Base-by-base conservation (phyloP, 2,888 invertebrate genomes). In the Thera obeliscata region DNA sequence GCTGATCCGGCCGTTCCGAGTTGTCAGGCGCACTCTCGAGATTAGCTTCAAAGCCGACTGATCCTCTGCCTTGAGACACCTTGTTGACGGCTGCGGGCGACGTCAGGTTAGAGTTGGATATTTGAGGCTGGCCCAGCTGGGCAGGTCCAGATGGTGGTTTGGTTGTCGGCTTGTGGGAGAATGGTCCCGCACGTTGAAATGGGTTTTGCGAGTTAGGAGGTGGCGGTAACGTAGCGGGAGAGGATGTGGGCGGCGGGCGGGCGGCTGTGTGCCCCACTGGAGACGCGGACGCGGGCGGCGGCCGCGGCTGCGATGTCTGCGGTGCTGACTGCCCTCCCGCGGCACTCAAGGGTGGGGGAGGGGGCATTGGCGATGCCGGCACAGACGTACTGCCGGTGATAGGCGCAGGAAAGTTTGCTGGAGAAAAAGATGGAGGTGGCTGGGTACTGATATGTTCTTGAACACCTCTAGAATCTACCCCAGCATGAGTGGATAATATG, bases 1-100 rank as follows among this genome's bases (percentile, higher is more conserved):
- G 91, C 68, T 88, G 91, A 80, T 95, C 95, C 0, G 95, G 95
- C 65, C 95, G 93, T 83, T 96, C 96, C 0, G 95, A 95, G 81
- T 96, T 96, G 81, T 96, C 96, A 2, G 96, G 95, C 3, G 95
- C 91, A 3, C 95, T 95, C 86, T 96, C 96, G 71, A 96, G 88
- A 84, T 96, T 96, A 3, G 95, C 94, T 66, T 94, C 94, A 80
- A 89, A 94, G 54, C 89, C 89, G 55, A 86, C 78, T n/a, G 88
- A 78, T 36, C 84, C 76, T 76, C 87, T 81, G 67, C 81, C 86
- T 64, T 90, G 89, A 22, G 86, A 78, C 43, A 86, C 78, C 75
- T 89, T 89, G 69, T 76, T 88, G 8, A 89, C 89, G 33, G 81
- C 88, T 7, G 85, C 78, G n/a, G 91, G 88, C 2, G 90, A 87